Conservation (phyloP, 2,113 vertebrate genomes). For the Nothobranchius furzeri region DNA sequence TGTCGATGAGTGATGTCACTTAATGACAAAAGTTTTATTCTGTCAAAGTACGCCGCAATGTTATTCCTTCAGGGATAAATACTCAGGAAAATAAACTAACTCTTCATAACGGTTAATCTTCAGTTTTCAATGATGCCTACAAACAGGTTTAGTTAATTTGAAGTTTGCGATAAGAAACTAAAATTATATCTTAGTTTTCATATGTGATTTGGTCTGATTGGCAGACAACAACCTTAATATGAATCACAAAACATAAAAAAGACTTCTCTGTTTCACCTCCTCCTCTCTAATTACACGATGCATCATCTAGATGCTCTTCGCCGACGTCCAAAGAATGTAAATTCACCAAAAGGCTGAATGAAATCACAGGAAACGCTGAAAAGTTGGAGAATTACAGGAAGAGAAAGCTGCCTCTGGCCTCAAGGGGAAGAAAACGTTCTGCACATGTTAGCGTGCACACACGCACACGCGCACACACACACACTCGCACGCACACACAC, state of each 20-base stretch:
- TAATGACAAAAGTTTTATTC: too few species aligned
- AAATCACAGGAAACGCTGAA: background rate
- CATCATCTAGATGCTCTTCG: background rate
- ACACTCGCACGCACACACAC: too few species aligned
- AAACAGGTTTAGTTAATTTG: background rate
- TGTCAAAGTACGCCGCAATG: too few species aligned
- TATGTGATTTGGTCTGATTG: background rate
- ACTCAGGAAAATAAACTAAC: too few species aligned
- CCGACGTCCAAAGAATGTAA: background rate
- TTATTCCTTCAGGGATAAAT: too few species aligned
- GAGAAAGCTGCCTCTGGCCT: slow-evolving; percentile 1
- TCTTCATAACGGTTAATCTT: too few species aligned
- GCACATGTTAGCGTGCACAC: too few species aligned
- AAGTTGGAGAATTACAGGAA: background rate
- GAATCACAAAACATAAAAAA: background rate
- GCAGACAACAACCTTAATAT: background rate
- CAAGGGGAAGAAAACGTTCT: background rate
- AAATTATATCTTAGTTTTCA: background rate
- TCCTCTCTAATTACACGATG: background rate
- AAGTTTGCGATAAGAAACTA: background rate
- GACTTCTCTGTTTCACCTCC: background rate
- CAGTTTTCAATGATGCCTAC: background rate
- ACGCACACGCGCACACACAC: background rate
- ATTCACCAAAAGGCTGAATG: background rate
- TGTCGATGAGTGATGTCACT: too few species aligned